Evolutionary conservation across 2,113 vertebrate genomes (phyloP).

Genomic region (Platanista minor): DNA sequence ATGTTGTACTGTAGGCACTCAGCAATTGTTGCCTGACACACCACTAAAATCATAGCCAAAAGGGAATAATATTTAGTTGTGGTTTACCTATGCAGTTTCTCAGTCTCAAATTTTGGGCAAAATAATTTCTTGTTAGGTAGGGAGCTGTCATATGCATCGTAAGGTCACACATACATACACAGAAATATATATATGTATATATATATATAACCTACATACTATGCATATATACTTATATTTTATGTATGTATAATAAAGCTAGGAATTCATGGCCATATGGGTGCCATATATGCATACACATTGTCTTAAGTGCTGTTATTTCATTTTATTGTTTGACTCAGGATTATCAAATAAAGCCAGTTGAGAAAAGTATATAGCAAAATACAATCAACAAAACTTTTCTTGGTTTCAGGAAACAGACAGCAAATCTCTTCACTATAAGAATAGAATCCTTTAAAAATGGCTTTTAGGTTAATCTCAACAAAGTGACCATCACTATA

Average conservation of each 20-base stretch:
- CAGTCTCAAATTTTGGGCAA: not conserved
- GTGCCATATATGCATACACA: not conserved
- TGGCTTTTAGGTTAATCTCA: constrained; percentile 66
- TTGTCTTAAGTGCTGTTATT: not conserved
- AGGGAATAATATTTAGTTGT: not conserved
- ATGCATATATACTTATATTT: not conserved
- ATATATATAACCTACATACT: not conserved
- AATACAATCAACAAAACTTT: not conserved
- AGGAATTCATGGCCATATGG: not conserved
- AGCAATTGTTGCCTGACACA: not conserved
- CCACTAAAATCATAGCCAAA: not conserved
- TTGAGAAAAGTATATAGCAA: not conserved
- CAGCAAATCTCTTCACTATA: constrained; percentile 30
- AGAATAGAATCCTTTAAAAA: constrained; percentile 60
- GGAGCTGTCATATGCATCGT: not conserved
- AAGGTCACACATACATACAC: not conserved
- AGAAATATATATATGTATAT: not conserved
- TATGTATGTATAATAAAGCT: not conserved
- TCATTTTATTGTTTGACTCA: not conserved
- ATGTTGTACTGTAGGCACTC: not conserved
- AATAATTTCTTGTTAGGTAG: not conserved
- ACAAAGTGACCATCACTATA: constrained; percentile 64
- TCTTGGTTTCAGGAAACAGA: constrained; percentile 39
- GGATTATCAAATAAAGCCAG: not conserved
- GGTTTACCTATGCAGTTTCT: not conserved